Conservation (phyloP, 1,140 invertebrate species). For the Drosophila parabipectinata region DNA sequence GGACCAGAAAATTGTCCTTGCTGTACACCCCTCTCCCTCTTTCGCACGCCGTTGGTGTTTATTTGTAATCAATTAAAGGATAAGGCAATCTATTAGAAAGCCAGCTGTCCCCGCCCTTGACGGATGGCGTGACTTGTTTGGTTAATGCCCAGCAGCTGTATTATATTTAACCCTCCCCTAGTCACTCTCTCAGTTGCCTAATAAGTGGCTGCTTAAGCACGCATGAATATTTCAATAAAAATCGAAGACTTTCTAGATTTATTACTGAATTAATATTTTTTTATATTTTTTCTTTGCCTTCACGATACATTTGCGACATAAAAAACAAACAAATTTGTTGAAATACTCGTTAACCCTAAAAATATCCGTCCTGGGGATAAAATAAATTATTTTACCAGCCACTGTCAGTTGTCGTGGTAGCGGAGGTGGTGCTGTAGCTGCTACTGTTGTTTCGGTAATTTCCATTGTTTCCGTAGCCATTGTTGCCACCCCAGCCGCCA, state of each 20-base stretch:
- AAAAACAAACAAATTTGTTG: neutral
- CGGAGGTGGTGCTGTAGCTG: conserved; percentile 9
- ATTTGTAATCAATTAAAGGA: conserved; percentile 78
- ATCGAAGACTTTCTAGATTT: neutral
- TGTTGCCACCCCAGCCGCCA: neutral
- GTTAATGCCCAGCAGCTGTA: conserved; percentile 48
- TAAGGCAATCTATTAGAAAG: conserved; percentile 64
- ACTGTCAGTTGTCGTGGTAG: conserved; percentile 14
- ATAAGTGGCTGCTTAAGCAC: conserved; percentile 20
- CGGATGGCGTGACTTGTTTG: conserved; percentile 44
- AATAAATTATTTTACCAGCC: conserved; percentile 6
- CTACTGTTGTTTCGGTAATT: neutral
- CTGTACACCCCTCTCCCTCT: neutral
- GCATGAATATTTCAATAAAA: conserved; percentile 28
- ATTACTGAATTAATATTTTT: neutral
- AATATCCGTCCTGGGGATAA: neutral
- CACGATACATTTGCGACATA: conserved; percentile 10
- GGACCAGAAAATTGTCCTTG: conserved; percentile 33
- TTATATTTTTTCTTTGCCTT: neutral
- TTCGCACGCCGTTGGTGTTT: conserved; percentile 39
- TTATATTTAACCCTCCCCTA: conserved; percentile 1
- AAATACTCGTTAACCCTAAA: neutral
- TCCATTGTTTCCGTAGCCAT: conserved; percentile 6
- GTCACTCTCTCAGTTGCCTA: conserved; percentile 1
- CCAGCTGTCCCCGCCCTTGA: conserved; percentile 53